Conservation (phyloP, 2,797 vertebrate species). For the Serranus cabrilla region DNA sequence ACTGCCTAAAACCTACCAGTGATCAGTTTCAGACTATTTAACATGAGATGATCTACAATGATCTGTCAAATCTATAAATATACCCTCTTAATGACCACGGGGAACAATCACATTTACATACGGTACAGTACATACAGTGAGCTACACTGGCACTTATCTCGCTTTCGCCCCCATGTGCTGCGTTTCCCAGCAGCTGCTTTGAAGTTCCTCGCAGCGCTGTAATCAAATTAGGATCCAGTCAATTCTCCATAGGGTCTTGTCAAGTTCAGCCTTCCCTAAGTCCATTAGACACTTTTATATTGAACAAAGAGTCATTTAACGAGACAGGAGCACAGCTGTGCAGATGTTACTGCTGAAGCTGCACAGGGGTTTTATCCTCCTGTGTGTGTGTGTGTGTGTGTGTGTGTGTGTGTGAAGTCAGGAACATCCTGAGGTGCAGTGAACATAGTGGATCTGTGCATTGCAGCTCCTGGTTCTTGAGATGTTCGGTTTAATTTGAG, state of each 20-base stretch:
- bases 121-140: neutral
- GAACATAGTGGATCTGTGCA: neutral
- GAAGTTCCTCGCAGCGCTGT: slow-evolving; percentile 22
- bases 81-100: neutral
- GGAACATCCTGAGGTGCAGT: neutral
- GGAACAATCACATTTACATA: neutral
- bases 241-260: slow-evolving; percentile 51
- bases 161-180: slow-evolving; percentile 20
- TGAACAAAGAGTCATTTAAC: slow-evolving; percentile 37
- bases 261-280: slow-evolving; percentile 44
- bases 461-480: neutral
- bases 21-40: neutral
- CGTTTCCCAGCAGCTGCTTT: slow-evolving; percentile 26
- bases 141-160: neutral
- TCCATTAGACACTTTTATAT: slow-evolving; percentile 44
- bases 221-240: slow-evolving; percentile 55
- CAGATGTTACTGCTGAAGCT: slow-evolving; percentile 41
- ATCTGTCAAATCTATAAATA: slow-evolving; percentile 5
- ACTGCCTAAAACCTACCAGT: too few species aligned
- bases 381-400: too few species aligned
- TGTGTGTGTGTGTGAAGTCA: too few species aligned
- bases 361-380: slow-evolving; percentile 11
- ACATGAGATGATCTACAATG: neutral
- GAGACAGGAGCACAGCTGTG: slow-evolving; percentile 45
- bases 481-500: slow-evolving; percentile 6